These are phyloP conservation scores for Orchestia grillus DNA, from an alignment of 1,140 invertebrate species.

Conservation along the genomic window DNA sequence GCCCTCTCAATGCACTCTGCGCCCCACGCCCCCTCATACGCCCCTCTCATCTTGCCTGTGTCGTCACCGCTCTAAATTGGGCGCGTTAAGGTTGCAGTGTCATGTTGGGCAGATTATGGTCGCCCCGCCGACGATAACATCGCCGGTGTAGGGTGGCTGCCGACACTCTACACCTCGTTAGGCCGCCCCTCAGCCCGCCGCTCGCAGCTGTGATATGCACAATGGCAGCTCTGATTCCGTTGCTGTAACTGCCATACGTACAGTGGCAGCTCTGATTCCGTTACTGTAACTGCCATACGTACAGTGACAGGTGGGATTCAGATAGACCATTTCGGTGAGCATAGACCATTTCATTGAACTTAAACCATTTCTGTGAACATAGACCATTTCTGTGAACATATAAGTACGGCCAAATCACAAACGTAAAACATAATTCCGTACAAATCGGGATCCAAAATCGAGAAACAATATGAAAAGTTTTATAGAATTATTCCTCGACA, in stretches of 20 bases:
- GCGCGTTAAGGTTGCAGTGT: conserved; percentile 45
- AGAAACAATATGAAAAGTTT: too few species aligned
- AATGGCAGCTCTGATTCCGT: neutral
- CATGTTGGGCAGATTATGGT: conserved; percentile 45
- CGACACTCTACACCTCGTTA: conserved; percentile 47
- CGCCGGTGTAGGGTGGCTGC: conserved; percentile 17
- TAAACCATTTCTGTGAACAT: too few species aligned
- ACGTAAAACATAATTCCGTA: too few species aligned
- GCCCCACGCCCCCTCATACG: neutral
- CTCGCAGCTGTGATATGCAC: neutral
- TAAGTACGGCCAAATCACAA: too few species aligned
- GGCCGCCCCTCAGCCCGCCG: neutral
- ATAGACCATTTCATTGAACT: too few species aligned
- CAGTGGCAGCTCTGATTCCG: neutral
- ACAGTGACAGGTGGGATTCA: neutral
- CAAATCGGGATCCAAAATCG: too few species aligned
- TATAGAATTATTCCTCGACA: too few species aligned
- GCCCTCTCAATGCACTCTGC: neutral
- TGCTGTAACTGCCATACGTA: neutral
- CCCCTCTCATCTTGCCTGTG: conserved; percentile 15
- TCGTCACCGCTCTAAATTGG: conserved; percentile 40
- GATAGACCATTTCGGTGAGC: too few species aligned
- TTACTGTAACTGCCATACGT: neutral
- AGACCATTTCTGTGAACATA: too few species aligned
- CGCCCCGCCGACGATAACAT: conserved; percentile 33